These are phyloP conservation scores for Mayetiola destructor DNA, from an alignment of 2,888 invertebrate genomes.

Conservation along the genomic window DNA sequence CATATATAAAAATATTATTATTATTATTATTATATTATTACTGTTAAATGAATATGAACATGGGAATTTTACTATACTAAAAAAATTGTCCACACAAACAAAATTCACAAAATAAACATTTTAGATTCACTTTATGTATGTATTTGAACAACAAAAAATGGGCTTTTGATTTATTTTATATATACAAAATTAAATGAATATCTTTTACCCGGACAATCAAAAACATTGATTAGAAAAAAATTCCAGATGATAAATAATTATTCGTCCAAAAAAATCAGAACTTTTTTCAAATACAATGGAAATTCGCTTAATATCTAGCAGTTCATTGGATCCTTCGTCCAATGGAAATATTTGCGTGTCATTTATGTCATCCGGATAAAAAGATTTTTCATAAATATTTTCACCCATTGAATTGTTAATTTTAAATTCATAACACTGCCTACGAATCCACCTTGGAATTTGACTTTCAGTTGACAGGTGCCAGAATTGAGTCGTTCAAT, in stretches of 20 bases:
- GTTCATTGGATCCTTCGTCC: neutral
- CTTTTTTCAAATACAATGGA: slow-evolving; percentile 4
- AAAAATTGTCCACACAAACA: too few relatives aligned
- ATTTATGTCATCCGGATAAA: slow-evolving; percentile 8
- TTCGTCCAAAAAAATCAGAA: slow-evolving; percentile 4
- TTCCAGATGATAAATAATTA: neutral
- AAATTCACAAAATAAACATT: neutral
- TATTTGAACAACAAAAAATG: too few relatives aligned
- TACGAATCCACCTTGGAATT: slow-evolving; percentile 1
- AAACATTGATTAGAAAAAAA: neutral
- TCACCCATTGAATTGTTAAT: neutral
- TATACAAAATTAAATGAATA: neutral
- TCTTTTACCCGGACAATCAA: neutral
- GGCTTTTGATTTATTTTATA: neutral
- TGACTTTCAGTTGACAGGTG: neutral
- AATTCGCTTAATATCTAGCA: neutral
- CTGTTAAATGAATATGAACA: neutral
- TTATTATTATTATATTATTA: neutral
- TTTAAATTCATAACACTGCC: neutral
- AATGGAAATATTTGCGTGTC: neutral
- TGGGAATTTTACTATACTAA: neutral
- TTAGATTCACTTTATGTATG: slow-evolving; percentile 12
- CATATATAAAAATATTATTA: neutral
- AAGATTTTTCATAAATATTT: neutral
- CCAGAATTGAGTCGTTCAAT: neutral